These are phyloP conservation scores for Chelonia mydas DNA, from an alignment of 2,797 vertebrate species.

Conservation along the genomic window DNA sequence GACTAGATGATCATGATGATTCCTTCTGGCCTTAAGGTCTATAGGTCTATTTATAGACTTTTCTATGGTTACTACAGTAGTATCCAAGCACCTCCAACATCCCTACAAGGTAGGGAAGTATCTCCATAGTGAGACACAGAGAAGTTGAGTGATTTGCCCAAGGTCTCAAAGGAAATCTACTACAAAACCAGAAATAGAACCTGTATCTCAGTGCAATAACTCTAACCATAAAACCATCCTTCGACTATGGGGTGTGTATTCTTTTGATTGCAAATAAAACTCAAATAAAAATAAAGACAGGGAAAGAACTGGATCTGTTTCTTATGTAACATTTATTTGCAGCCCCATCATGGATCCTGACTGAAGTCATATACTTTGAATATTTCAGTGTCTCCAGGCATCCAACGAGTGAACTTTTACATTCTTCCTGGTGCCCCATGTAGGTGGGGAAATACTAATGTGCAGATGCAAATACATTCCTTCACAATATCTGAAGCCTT, in stretches of 20 bases:
- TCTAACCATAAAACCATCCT: not conserved
- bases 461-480: constrained; percentile 13
- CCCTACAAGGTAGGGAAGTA: not conserved
- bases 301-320: not conserved
- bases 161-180: not conserved
- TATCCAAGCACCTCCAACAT: not conserved
- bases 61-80: not conserved
- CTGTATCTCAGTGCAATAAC: not conserved
- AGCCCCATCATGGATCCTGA: not conserved
- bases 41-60: not conserved
- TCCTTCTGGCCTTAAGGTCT: not conserved
- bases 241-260: not conserved
- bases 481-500: not conserved
- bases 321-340: not conserved
- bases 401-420: not conserved
- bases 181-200: not conserved
- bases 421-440: constrained; percentile 39
- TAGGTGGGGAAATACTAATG: not conserved
- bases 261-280: not conserved
- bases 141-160: not conserved
- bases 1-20: not conserved
- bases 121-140: constrained; percentile 1
- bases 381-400: not conserved
- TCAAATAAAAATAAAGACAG: not conserved
- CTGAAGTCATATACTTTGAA: not conserved